Evolutionary conservation across 2,888 invertebrate species (phyloP), one percentile per base, ranked within the genome.

Genomic region (Cephus sareptanus): DNA sequence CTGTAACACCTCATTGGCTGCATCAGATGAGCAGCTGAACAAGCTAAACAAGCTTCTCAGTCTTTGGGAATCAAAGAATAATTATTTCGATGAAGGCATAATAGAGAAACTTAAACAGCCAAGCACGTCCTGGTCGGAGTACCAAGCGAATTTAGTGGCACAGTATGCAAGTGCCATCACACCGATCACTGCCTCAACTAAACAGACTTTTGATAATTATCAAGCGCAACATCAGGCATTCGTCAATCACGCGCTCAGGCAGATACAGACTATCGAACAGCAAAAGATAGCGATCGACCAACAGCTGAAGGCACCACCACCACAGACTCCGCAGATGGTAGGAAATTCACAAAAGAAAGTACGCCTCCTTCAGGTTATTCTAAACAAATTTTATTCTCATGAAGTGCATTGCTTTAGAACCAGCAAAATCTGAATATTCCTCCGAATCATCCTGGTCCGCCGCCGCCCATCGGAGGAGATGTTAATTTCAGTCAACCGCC

Each of bases 171-270:
- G 94, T 80, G 95, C 96, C 81, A 95, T 97, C 78, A 93, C 95
- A 11, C 95, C 96, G 82, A 94, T 97, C 80, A 94, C 96, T 6
- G 94, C 95, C 83, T 95, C 95, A 82, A 96, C 97, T 9, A 97
- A 97, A 92, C 93, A 95, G 74, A 96, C 97, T 0, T 97, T 97
- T 88, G 96, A 97, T 87, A 95, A 95, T 87, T 97, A 98, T 88
- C 96, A 98, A 92, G 95, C 96, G 70, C 99, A 99, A 90, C 99
- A 99, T 92, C 97, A 98, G 91, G 97, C 98, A 15, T 99, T 98
- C 91, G 96, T 98, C 15, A 94, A 95, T 79, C 99, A 99, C 92
- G 96, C 98, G 11, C 93, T 96, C 92, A 96, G 97, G 89, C 97
- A 97, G 92, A 97, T 98, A 86, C 95, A 96, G 87, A 96, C 95